Percentiles rank a stretch among this genome's conserved stretches.
These are phyloP conservation scores for Xenentodon cancila DNA, from an alignment of 2,797 vertebrate species.

Conservation along the genomic window DNA sequence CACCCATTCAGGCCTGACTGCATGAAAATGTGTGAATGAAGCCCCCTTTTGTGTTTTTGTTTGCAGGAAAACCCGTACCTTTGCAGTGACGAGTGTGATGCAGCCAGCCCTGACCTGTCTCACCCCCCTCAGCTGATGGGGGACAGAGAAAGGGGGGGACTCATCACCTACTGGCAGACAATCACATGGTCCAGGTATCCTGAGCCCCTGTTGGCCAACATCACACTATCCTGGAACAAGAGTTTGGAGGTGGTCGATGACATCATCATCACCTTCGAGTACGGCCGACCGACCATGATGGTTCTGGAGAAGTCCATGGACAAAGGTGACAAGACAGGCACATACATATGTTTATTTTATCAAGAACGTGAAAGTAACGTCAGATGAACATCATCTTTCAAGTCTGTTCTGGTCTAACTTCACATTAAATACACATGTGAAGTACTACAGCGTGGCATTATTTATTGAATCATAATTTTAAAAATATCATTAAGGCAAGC, in stretches of 20 bases:
- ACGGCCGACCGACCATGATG: constrained; percentile 95
- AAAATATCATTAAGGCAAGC: no score
- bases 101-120: constrained; percentile 92
- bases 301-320: constrained; percentile 96
- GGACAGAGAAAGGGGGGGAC: constrained; percentile 91
- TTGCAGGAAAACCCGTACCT: constrained; percentile 93
- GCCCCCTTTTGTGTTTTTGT: neutral
- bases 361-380: no score
- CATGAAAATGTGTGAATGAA: no score
- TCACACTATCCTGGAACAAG: constrained; percentile 97
- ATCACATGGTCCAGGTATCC: constrained; percentile 94
- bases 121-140: constrained; percentile 97
- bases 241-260: constrained; percentile 96
- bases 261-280: constrained; percentile 94
- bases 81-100: constrained; percentile 97
- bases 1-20: no score
- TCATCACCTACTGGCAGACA: constrained; percentile 97
- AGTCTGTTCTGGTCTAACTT: no score
- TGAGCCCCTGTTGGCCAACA: constrained; percentile 92
- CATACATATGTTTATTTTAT: no score
- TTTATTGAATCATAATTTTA: no score
- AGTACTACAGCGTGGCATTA: no score
- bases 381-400: no score
- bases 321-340: constrained; percentile 80
- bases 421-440: no score